Evolutionary conservation across 1,140 invertebrate genomes (phyloP), one percentile per base, ranked within the genome.

Genomic region (Anastatus disparis): DNA sequence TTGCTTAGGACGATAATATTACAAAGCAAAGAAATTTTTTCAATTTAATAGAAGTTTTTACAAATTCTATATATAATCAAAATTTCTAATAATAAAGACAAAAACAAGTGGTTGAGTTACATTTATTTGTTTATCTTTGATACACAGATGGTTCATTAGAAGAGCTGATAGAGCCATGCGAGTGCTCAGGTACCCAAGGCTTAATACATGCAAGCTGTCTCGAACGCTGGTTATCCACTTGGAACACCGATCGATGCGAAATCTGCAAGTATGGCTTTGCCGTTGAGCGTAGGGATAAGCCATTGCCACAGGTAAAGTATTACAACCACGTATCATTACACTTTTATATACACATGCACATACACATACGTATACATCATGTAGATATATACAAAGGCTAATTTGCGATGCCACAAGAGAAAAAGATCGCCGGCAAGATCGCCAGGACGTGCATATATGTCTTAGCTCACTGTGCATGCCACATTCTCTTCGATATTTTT

Each of bases 171-270:
- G 87, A 89, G 29, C 89, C 89, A 7, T 91, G 90, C 77, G 78
- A 86, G 53, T 91, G 90, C 72, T 79, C 83, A 42, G 90, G 90
- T 4, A 84, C 87, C 6, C 82, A 90, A 58, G 87, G 84, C 3
- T 75, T 86, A 24, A 85, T 90, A 3, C 90, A 91, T 71, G 73
- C 80, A 8, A 81, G 78, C 15, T 91, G 90, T 76, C 77, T 91
- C 10, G 89, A 90, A 75, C 85, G 84, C 69, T 91, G 90, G 90
- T 81, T 91, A 2, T 87, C 88, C 15, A 82, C 86, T 1, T 86
- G 88, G 2, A 87, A 89, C 76, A 84, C 80, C 2, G 85, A 86
- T 68, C 78, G 78, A 20, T 91, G 90, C 79, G 90, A 91, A 78
- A 87, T 91, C 52, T 91, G 90, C 78, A 82, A 88, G 70, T 86